phyloP scores from a whole-genome alignment of 1,140 invertebrate species.

The Pogonus chalceus region DNA sequence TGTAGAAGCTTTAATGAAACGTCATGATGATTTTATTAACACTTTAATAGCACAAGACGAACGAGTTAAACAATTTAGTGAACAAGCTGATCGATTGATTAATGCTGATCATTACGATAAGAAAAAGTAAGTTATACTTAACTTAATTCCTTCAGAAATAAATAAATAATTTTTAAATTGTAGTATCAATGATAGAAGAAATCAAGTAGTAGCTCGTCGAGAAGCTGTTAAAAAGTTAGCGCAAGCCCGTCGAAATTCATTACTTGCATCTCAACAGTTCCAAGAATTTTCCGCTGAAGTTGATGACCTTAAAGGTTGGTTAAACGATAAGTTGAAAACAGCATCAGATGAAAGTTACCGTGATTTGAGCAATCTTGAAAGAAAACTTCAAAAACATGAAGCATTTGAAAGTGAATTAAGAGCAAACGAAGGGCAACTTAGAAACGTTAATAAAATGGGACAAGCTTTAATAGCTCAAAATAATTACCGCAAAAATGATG shows the following conservation, averaged over 20 bases:
- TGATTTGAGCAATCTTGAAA: constrained; percentile 81
- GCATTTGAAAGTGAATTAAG: constrained; percentile 92
- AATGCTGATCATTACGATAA: constrained; percentile 76
- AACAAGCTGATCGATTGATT: constrained; percentile 78
- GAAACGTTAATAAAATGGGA: constrained; percentile 71
- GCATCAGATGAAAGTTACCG: constrained; percentile 88
- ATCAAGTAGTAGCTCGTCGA: constrained; percentile 64
- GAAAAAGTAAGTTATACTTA: constrained; percentile 52
- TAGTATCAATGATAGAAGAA: constrained; percentile 63
- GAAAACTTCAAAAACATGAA: constrained; percentile 95
- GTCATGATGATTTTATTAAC: constrained; percentile 91
- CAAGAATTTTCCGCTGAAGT: constrained; percentile 83
- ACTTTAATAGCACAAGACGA: constrained; percentile 91
- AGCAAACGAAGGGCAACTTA: constrained; percentile 80
- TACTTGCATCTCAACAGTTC: constrained; percentile 69
- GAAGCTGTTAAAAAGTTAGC: constrained; percentile 65
- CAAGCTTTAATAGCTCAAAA: constrained; percentile 57
- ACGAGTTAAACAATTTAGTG: constrained; percentile 73
- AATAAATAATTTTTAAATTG: constrained; percentile 14
- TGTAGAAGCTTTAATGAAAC: constrained; percentile 85
- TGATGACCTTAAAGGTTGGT: constrained; percentile 80
- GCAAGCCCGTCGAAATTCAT: constrained; percentile 54
- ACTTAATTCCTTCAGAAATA: background rate
- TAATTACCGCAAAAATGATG: constrained; percentile 59
- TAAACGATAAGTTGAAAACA: constrained; percentile 83